phyloP scores from a whole-genome alignment of 2,113 vertebrate genomes.

The Syrrhaptes paradoxus region DNA sequence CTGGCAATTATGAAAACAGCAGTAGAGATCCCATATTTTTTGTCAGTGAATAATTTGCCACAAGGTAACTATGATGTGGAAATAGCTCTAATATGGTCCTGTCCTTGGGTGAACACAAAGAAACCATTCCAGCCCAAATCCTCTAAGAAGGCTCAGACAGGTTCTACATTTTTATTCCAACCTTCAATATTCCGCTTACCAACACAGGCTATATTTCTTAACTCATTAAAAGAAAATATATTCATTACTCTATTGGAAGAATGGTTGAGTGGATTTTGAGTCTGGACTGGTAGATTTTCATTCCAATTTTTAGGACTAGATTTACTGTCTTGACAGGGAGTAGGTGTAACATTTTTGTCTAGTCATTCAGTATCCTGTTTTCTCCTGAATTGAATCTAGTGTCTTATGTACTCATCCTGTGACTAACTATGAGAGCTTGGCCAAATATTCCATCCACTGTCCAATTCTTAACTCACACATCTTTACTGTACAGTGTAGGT shows the following conservation, averaged over 20 bases:
- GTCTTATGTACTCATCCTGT: not conserved
- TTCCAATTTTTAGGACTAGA: not conserved
- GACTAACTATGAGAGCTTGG: slow-evolving; percentile 12
- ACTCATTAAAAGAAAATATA: not conserved
- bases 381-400: slow-evolving; percentile 19
- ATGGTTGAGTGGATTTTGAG: not conserved
- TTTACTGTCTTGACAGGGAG: not conserved
- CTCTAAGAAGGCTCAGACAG: not conserved
- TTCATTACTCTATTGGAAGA: not conserved
- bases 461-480: not conserved
- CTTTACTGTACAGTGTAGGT: not conserved
- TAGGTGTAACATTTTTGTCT: slow-evolving; percentile 22
- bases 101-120: not conserved
- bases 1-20: not conserved
- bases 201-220: not conserved
- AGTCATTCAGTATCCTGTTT: slow-evolving; percentile 48
- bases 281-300: not conserved
- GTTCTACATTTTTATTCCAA: not conserved
- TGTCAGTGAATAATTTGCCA: not conserved
- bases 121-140: not conserved
- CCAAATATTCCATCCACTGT: not conserved
- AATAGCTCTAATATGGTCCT: not conserved
- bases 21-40: not conserved
- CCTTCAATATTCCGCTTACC: not conserved
- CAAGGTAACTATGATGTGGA: not conserved